Base-by-base conservation (phyloP, 2,797 vertebrate species). In the Rhodeus uyekii region DNA sequence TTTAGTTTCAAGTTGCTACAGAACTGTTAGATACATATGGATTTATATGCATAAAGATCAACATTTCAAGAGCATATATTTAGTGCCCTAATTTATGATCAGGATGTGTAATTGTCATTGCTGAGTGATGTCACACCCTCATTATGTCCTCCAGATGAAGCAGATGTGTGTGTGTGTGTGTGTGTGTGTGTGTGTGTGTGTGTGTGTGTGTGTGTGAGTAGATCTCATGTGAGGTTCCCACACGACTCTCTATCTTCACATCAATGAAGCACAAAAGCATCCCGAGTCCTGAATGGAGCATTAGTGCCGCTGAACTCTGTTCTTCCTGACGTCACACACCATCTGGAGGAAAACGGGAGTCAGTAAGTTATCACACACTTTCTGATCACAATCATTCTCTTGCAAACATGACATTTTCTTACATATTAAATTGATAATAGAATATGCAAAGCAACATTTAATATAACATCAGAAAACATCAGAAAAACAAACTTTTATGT, bases 291-390 rank as follows among this genome's bases (percentile, higher is more conserved):
- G 84, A 90, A 90, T 86, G 75, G 22, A 68, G 67, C 78, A 58
- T 86, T 85, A 83, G 85, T 89, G 83, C 53, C 39, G 46, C 85
- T 87, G 27, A 83, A 86, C 16, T 81, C 85, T 73, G 60, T 16
- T 87, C 53, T 63, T 72, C 5, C 29, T 77, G 79, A 92, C 58
- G 18, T 86, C 90, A 88, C 29, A 74, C 55, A 27, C 87, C 87
- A 87, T 90, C 87, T 92, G 91, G 88, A 90, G 88, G 86, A 88
- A 90, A 86, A 67, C 7, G 13, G 19, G n/a, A 53, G 16, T 27
- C 39, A 10, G 24, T 1, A 1, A 29, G 4, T 29, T 32, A 29
- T 19, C 68, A 44, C 12, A 42, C 39, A 12, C 44, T 3, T 48
- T 46, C 9, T 71, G 16, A 32, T 18, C 42, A 32, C 8, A 48